Evolutionary conservation across 2,797 vertebrate genomes (phyloP), one percentile per base, ranked within the genome.

Genomic region (Muraenolepis orangiensis): DNA sequence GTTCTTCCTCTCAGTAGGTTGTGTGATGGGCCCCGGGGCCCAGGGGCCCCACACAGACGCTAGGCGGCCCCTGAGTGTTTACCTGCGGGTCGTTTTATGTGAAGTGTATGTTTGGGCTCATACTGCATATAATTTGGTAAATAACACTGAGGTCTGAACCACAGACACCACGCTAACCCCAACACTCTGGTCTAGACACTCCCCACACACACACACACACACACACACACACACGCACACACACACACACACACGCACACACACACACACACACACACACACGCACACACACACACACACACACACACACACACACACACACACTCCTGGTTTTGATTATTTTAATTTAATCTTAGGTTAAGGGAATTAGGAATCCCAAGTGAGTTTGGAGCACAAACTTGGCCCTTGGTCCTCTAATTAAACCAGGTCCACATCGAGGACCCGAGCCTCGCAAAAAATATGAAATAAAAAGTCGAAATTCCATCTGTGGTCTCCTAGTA

Each of bases 21-120:
- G n/a, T n/a, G n/a, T n/a, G n/a, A n/a, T n/a, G n/a, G n/a, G n/a
- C n/a, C n/a, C n/a, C n/a, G n/a, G n/a, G n/a, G n/a, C n/a, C n/a
- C n/a, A n/a, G n/a, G n/a, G n/a, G n/a, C n/a, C 91, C 93, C 93
- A 92, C 92, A 93, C 93, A 91, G 89, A 88, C 84, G 90, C 87
- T 74, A 86, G 87, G 90, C 86, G 88, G 80, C 84, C 89, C 86
- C 85, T 84, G 85, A 90, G 88, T 91, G 89, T 93, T 94, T 91
- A 91, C 74, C 85, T 88, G 90, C 80, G 88, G 73, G 81, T 84
- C 88, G 90, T 90, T 90, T 90, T 87, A 86, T 88, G 87, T 84
- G 84, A 87, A 87, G 87, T 84, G 88, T 81, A 85, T 91, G 89
- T 91, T 93, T 92, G 86, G 88, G 80, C 83, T 91, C 85, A 87